Evolutionary conservation across 2,888 invertebrate genomes (phyloP).

Genomic region (Brenthis ino): DNA sequence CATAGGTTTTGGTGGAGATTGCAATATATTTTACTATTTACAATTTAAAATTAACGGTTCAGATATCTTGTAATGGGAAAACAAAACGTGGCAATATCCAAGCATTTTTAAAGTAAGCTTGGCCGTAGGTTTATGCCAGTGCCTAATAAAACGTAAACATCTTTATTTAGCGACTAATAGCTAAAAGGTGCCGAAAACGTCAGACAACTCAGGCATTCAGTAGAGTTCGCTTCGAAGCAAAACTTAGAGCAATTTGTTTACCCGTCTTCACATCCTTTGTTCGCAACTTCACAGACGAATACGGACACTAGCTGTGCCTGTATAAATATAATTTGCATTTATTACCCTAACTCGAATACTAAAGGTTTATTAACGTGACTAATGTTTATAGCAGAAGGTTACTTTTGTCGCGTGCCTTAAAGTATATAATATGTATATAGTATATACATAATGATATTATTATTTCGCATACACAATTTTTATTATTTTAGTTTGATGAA

Average conservation of each 20-base stretch:
- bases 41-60: too few species aligned
- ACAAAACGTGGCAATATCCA: too few species aligned
- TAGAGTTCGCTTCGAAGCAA: conserved; percentile 2
- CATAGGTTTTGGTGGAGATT: too few species aligned
- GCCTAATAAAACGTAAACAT: not conserved
- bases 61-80: too few species aligned
- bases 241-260: conserved; percentile 22
- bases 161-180: not conserved
- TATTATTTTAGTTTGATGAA: not conserved
- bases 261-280: conserved; percentile 20
- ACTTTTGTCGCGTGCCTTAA: not conserved
- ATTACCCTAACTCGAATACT: conserved; percentile 9
- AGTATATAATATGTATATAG: not conserved
- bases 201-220: conserved; percentile 8
- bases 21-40: too few species aligned
- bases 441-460: not conserved
- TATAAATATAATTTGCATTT: conserved; percentile 21
- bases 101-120: too few species aligned
- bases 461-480: not conserved
- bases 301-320: conserved; percentile 14
- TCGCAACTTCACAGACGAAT: conserved; percentile 21
- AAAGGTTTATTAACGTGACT: conserved; percentile 2
- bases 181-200: conserved; percentile 14
- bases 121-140: too few species aligned
- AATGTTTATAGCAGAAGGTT: not conserved